phyloP scores from a whole-genome alignment of 2,113 vertebrate species.

The Onychorhynchus coronatus region DNA sequence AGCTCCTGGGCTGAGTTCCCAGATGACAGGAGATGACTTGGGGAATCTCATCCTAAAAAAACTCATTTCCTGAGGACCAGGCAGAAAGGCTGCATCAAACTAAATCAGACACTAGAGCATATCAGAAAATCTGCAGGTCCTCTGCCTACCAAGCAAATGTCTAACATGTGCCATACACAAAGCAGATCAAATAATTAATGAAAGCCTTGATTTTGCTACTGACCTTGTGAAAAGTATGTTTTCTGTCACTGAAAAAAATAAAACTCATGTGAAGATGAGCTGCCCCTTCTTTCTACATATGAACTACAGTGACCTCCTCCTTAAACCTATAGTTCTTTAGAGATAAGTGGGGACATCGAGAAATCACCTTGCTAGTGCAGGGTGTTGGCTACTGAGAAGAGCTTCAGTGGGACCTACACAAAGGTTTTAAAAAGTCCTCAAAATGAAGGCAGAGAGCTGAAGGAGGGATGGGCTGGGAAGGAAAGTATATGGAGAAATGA shows the following conservation, averaged over 20 bases:
- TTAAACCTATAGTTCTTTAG: fast-evolving
- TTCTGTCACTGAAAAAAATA: not conserved
- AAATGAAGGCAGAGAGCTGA: not conserved
- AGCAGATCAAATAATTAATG: not conserved
- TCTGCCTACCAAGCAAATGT: not conserved
- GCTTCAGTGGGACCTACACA: not conserved
- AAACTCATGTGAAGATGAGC: not conserved
- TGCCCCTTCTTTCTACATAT: not conserved
- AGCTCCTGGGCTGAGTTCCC: not conserved
- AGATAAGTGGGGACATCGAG: not conserved
- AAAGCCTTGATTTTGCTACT: not conserved
- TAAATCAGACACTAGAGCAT: not conserved
- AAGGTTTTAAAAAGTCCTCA: not conserved
- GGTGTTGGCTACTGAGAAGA: not conserved
- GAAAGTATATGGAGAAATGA: not conserved
- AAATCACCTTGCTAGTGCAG: not conserved
- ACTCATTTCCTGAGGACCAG: not conserved
- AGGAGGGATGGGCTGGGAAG: not conserved
- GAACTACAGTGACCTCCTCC: not conserved
- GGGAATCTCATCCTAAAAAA: not conserved
- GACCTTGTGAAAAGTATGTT: not conserved
- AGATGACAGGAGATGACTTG: not conserved
- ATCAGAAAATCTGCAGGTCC: not conserved
- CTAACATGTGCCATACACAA: not conserved
- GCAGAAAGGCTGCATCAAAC: not conserved